Conservation (phyloP, 1,140 invertebrate species). For the Trichoplusia ni region DNA sequence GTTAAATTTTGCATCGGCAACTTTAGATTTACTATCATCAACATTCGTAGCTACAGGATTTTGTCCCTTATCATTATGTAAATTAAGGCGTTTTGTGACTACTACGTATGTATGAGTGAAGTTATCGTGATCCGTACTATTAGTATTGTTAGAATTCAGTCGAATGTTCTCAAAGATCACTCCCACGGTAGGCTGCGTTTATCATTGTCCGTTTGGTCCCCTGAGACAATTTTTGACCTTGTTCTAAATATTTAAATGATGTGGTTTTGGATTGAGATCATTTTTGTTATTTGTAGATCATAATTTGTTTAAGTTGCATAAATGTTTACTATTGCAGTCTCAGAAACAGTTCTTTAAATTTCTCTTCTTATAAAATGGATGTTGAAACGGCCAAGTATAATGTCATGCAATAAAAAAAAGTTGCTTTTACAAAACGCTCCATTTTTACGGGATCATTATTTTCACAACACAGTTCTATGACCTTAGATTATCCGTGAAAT, state of each 20-base stretch:
- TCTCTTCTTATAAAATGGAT: no score
- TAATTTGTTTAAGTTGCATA: background rate
- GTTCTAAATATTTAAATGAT: constrained; percentile 60
- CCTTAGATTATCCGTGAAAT: background rate
- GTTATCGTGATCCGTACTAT: constrained; percentile 42
- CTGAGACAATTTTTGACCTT: constrained; percentile 73
- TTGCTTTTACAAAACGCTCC: no score
- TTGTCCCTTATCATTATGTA: constrained; percentile 19
- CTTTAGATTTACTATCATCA: constrained; percentile 23
- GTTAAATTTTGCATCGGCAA: constrained; percentile 44
- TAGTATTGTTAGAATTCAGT: constrained; percentile 54
- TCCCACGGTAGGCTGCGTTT: constrained; percentile 64
- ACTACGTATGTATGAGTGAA: constrained; percentile 28
- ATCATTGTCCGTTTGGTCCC: constrained; percentile 63
- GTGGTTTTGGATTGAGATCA: constrained; percentile 26
- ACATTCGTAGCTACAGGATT: constrained; percentile 8
- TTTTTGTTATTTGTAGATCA: background rate
- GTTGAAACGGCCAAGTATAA: no score
- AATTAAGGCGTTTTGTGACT: constrained; percentile 28
- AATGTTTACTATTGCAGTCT: background rate
- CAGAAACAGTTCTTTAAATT: no score
- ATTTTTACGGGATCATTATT: background rate
- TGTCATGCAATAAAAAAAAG: no score
- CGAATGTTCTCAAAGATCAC: constrained; percentile 45
- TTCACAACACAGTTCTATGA: background rate